Base-by-base conservation (phyloP, 1,140 invertebrate genomes). In the Penaeus japonicus region DNA sequence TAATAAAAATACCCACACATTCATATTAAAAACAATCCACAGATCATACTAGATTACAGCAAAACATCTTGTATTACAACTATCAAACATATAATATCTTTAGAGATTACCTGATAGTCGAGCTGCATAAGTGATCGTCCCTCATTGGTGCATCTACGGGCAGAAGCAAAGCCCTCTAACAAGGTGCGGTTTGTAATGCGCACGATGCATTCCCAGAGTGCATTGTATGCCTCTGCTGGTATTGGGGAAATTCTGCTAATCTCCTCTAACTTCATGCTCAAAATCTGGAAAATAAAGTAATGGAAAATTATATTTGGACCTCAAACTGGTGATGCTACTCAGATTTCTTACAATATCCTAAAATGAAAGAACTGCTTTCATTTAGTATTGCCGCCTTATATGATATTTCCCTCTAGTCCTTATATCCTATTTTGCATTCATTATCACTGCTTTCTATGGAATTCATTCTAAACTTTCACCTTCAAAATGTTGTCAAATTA, bases 81-180 rank as follows among this genome's bases (percentile, higher is more conserved):
- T 7, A 1, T 7, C 4, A 73, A 3, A 10, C 10, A 70, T 30
- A 15, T 12, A 73, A 27, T 12, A 32, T 7, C 17, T 3, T 27
- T 47, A 32, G 22, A 39, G 32, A 75, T 54, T 32, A 90, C 90
- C 89, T 90, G 97, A 92, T 98, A 99, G 94, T 99, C 99, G 4
- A 99, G 93, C 92, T 99, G 98, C 98, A 99, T 99, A 4, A 99
- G 92, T 0, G 97, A 98, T 88, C 98, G 93, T 1, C 99, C 99
- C 90, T 97, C 98, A 90, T 98, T 98, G 0, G 97, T 97, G 93
- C 99, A 99, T 92, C 98, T 99, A 90, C 96, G 97, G 1, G 96
- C 96, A 91, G 95, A 95, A 12, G 97, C 95, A 93, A 97, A 99
- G 95, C 98, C 98, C 94, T 99, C 98, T 0, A 99, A 97, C 89